Evolutionary conservation across 2,113 vertebrate genomes (phyloP).

Genomic region (Esox niger): DNA sequence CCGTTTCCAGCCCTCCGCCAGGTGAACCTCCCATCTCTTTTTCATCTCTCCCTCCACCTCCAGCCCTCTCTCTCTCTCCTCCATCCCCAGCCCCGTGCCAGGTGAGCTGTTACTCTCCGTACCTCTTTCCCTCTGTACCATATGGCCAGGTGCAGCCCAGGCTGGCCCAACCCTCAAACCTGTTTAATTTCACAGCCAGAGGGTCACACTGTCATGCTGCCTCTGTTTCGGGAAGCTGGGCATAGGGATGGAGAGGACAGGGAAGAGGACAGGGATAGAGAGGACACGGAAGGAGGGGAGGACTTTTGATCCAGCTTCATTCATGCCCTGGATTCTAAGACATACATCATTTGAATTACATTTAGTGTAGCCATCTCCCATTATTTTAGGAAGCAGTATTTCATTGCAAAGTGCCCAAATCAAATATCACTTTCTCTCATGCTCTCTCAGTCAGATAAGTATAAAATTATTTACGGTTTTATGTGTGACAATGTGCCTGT

Average conservation of each 20-base stretch:
- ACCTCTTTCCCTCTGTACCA: constrained; percentile 52
- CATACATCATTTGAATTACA: no score
- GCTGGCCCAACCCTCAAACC: constrained; percentile 56
- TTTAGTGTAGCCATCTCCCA: no score
- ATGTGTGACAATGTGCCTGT: constrained; percentile 51
- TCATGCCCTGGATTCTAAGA: no score
- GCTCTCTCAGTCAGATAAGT: constrained; percentile 38
- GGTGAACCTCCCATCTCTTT: neutral
- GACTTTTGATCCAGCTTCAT: neutral
- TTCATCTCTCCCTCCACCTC: no score
- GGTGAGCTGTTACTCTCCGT: neutral
- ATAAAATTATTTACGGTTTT: constrained; percentile 54
- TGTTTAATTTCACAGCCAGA: constrained; percentile 70
- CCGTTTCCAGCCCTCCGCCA: neutral
- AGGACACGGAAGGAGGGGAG: constrained; percentile 3
- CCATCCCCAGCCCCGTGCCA: neutral
- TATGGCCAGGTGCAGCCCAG: constrained; percentile 62
- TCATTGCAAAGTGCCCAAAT: no score
- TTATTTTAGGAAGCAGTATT: no score
- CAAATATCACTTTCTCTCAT: constrained; percentile 4
- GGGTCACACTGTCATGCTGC: constrained; percentile 60
- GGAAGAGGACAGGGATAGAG: neutral
- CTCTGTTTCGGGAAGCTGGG: constrained; percentile 43
- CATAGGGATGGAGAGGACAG: constrained; percentile 17
- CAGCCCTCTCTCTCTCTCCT: constrained; percentile 1